These are phyloP conservation scores for Aselliscus stoliczkanus DNA, from an alignment of 2,797 vertebrate genomes.

Conservation along the genomic window DNA sequence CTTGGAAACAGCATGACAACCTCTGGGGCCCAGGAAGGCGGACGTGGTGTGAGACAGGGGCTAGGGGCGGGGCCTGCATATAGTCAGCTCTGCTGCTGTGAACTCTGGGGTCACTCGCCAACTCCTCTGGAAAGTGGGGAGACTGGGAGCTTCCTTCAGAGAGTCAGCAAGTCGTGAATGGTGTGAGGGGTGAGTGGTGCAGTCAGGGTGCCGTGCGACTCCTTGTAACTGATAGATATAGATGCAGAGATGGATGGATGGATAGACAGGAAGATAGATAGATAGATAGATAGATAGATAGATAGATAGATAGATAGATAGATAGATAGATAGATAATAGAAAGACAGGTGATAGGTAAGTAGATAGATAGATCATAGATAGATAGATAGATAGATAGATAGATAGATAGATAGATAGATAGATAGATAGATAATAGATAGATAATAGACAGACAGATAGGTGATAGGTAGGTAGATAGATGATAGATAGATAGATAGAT, in stretches of 20 bases:
- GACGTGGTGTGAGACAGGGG: accelerated
- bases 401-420: not conserved
- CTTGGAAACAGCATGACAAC: accelerated
- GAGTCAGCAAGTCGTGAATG: too few relatives aligned
- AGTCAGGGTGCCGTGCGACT: accelerated
- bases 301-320: not conserved
- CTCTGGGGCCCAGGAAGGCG: not conserved
- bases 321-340: not conserved
- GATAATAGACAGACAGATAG: not conserved
- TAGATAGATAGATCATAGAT: not conserved
- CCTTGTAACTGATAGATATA: not conserved
- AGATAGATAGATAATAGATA: not conserved
- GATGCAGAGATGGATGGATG: not conserved
- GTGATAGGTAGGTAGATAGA: too few relatives aligned
- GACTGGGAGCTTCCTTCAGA: not conserved
- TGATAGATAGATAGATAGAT: not conserved
- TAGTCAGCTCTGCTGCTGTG: not conserved
- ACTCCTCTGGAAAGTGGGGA: not conserved
- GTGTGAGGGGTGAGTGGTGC: accelerated
- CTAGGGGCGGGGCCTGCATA: too few relatives aligned
- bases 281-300: not conserved
- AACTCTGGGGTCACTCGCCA: accelerated
- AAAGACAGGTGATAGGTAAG: not conserved
- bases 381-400: not conserved
- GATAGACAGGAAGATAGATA: not conserved